Evolutionary conservation across 2,113 vertebrate genomes (phyloP).

Genomic region (Alligator sinensis): DNA sequence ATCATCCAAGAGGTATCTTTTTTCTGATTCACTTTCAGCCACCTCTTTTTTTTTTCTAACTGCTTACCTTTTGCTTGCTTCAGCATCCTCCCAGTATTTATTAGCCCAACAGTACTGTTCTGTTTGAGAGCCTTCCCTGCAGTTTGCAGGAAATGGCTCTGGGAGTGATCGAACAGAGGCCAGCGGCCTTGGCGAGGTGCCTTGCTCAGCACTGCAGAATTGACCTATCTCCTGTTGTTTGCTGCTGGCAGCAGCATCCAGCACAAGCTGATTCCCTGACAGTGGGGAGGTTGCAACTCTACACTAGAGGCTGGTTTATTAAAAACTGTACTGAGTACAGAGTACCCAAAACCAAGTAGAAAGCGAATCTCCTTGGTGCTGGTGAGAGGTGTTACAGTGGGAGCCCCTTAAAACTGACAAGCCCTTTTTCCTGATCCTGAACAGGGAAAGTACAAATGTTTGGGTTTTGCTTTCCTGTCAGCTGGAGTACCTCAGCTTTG

Average conservation of each 20-base stretch:
- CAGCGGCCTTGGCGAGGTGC: conserved; percentile 33
- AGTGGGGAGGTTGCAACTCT: neutral
- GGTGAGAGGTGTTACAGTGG: neutral
- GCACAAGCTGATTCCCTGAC: neutral
- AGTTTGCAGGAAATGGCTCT: neutral
- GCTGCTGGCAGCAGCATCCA: neutral
- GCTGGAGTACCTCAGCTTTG: neutral
- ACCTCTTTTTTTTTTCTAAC: neutral
- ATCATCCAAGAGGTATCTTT: neutral
- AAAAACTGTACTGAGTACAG: neutral
- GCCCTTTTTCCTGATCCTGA: neutral
- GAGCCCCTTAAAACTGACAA: neutral
- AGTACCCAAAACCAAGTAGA: neutral
- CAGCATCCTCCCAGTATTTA: neutral
- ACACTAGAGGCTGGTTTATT: neutral
- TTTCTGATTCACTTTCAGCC: neutral
- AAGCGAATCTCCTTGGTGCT: neutral
- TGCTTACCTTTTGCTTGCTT: neutral
- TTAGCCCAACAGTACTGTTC: neutral
- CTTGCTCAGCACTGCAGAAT: conserved; percentile 14
- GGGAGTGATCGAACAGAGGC: neutral
- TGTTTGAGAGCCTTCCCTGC: neutral
- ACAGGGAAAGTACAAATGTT: neutral
- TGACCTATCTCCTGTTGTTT: conserved; percentile 24
- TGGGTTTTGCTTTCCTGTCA: neutral